Percentiles rank a stretch among this genome's conserved stretches.
phyloP scores from a whole-genome alignment of 2,888 invertebrate species.

The Amphipyra berbera region DNA sequence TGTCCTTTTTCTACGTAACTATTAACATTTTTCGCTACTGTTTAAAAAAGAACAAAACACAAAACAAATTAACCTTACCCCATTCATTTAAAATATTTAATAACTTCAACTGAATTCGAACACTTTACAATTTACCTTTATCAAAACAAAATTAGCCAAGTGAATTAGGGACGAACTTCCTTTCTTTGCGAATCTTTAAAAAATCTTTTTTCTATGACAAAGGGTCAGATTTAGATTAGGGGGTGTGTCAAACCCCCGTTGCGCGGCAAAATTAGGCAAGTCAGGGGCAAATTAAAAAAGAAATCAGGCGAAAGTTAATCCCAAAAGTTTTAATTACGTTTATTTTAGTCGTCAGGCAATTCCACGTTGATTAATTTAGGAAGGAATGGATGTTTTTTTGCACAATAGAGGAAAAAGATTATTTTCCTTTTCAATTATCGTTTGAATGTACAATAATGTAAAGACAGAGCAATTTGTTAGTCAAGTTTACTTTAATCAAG shows the following conservation, averaged over 20 bases:
- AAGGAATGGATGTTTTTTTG: conserved; percentile 61
- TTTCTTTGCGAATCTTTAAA: conserved; percentile 57
- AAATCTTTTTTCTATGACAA: conserved; percentile 77
- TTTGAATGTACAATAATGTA: conserved; percentile 21
- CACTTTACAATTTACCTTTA: conserved; percentile 52
- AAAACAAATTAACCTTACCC: conserved; percentile 26
- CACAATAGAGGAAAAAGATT: conserved; percentile 36
- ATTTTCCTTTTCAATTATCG: conserved; percentile 42
- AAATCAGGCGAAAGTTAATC: conserved; percentile 87
- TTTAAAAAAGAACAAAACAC: too few species aligned
- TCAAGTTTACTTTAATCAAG: neutral
- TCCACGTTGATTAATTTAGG: conserved; percentile 81
- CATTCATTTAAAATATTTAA: conserved; percentile 51
- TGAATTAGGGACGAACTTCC: conserved; percentile 48
- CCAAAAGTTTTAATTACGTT: conserved; percentile 89
- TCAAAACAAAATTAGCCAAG: conserved; percentile 56
- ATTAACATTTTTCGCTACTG: too few species aligned
- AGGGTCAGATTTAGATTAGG: conserved; percentile 76
- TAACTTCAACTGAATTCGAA: conserved; percentile 44
- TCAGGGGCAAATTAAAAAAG: conserved; percentile 88
- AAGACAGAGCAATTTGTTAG: neutral
- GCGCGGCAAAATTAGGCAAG: conserved; percentile 84
- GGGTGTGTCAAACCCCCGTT: conserved; percentile 87
- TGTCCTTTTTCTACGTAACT: too few species aligned
- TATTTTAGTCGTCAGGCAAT: conserved; percentile 86